Base-by-base conservation (phyloP, 1,140 invertebrate species). In the Drosophila athabasca region DNA sequence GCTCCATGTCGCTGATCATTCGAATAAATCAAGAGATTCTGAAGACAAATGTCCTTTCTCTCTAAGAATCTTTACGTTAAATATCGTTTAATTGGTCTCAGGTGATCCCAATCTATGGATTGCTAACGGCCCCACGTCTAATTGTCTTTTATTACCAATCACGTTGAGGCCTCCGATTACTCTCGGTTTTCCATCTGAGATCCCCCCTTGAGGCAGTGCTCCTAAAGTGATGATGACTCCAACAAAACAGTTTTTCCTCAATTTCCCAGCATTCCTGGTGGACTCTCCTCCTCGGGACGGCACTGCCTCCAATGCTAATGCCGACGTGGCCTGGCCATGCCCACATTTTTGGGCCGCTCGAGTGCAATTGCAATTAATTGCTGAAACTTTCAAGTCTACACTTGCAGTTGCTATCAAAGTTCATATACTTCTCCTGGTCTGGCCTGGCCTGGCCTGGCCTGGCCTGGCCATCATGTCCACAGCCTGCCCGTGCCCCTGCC, bases 291-390 rank as follows among this genome's bases (percentile, higher is more conserved):
- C 24, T 50, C 49, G 29, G 7, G 29, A 3, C 31, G 3, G 9
- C n/a, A 19, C 35, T 17, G n/a, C 11, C 19, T 13, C 13, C 43
- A 45, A 24, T 57, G 54, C 22, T 57, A 45, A 26, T 57, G 15
- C 54, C 19, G 19, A 1, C 6, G 6, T 22, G n/a, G n/a, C 54
- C n/a, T 44, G 24, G 31, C 35, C 39, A 53, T 59, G 62, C 61
- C 45, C 31, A 67, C 44, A 76, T 67, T 55, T 58, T 68, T 61
- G 71, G 62, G 57, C 54, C 17, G 35, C 13, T 45, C 53, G 51
- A 70, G 67, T 59, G 62, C 54, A 75, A 59, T 75, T 75, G 71
- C 72, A 76, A 76, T 76, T 76, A 76, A 68, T 76, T 76, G 73
- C 31, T 76, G 26, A 58, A 54, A 62, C 43, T 76, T 76, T 76